Evolutionary conservation across 2,113 vertebrate species (phyloP).

Genomic region (Furnarius figulus): DNA sequence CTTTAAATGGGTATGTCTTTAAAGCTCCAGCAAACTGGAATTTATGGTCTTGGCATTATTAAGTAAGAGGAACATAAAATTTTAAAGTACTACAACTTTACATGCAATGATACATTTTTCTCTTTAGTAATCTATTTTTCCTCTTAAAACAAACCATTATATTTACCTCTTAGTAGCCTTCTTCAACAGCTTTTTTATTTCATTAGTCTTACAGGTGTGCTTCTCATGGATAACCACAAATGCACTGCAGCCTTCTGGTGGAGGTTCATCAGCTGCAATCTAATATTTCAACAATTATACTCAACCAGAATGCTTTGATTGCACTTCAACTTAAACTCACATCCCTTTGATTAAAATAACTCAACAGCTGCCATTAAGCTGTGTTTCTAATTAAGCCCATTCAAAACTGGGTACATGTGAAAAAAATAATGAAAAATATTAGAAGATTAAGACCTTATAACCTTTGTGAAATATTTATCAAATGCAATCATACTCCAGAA

Average conservation of each 20-base stretch:
- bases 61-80: not conserved
- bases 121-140: not conserved
- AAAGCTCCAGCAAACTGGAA: not conserved
- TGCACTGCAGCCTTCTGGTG: slow-evolving; percentile 86
- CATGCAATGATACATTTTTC: not conserved
- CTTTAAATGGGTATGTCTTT: not conserved
- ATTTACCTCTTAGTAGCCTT: slow-evolving; percentile 88
- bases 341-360: slow-evolving; percentile 71
- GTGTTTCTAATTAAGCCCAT: slow-evolving; percentile 51
- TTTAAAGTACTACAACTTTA: not conserved
- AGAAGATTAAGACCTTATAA: not conserved
- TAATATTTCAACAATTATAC: slow-evolving; percentile 76
- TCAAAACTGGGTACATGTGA: not conserved
- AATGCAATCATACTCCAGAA: not conserved
- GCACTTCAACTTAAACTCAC: slow-evolving; percentile 47
- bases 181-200: slow-evolving; percentile 93
- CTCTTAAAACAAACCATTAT: not conserved
- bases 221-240: slow-evolving; percentile 91
- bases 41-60: not conserved
- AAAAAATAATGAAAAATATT: not conserved
- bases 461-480: not conserved
- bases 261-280: slow-evolving; percentile 92
- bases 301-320: slow-evolving; percentile 66
- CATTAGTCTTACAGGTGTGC: slow-evolving; percentile 88
- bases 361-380: slow-evolving; percentile 53